Evolutionary conservation across 2,113 vertebrate genomes (phyloP), one percentile per base, ranked within the genome.

Genomic region (Platycercus adscitus): DNA sequence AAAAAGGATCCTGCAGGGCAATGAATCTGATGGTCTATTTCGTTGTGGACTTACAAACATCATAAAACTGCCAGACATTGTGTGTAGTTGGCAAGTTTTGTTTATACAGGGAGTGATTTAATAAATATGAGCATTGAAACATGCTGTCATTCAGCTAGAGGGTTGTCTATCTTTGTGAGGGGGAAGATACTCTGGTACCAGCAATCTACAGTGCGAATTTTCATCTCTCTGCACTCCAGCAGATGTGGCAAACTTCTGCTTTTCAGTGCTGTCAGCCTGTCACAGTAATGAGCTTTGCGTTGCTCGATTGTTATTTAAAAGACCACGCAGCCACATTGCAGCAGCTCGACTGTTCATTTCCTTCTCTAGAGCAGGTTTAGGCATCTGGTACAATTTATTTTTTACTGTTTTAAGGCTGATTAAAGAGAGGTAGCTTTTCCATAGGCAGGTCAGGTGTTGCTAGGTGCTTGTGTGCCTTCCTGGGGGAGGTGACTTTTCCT

Each of bases 41-140:
- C 56, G 41, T 85, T 68, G 39, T 39, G 76, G 84, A 28, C 46
- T 64, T 81, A 69, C 17, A 71, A 70, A 61, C 81, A 41, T 68
- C 55, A 26, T 81, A 20, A 41, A 84, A 60, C 44, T 63, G 61
- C 55, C 86, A 91, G 79, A 46, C 24, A 7, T 39, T 82, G 58
- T 78, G 63, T 56, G 29, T 39, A 46, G 60, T 25, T 65, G 90
- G 79, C 87, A 88, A 41, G 44, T 75, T 79, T 82, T 93, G 52
- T 91, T 97, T 95, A 58, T 84, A 17, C 70, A 88, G 85, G 49
- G 49, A 88, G 41, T 20, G 37, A 75, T 95, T 94, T 93, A 90
- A 93, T 91, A 89, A 93, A 92, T 72, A 43, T 0, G 49, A 88
- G 55, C 44, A 58, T 73, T 78, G 84, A 88, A 95, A 61, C 20